phyloP scores from a whole-genome alignment of 2,797 vertebrate genomes.

The Apodemus agrarius region DNA sequence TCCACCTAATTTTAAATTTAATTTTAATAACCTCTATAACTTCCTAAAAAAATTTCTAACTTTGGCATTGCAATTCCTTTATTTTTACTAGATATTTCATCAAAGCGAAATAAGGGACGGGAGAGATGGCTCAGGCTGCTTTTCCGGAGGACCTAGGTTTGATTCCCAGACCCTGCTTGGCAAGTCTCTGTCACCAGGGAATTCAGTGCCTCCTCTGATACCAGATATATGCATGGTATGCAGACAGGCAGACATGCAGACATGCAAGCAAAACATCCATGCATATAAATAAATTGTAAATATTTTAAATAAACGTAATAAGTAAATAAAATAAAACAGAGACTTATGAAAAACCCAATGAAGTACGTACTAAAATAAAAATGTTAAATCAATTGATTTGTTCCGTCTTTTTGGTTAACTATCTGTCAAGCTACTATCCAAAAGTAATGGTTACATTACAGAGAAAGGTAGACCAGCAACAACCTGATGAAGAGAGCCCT shows the following conservation, averaged over 20 bases:
- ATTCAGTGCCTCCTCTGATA: background rate
- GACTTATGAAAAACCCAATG: background rate
- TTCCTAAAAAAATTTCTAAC: slow-evolving; percentile 33
- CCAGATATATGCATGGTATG: background rate
- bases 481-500: background rate
- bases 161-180: background rate
- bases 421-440: background rate
- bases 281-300: background rate
- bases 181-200: background rate
- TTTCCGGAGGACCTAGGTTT: background rate
- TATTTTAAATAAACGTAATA: background rate
- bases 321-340: background rate
- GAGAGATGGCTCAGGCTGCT: background rate
- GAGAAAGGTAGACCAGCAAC: background rate
- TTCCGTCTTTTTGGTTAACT: background rate
- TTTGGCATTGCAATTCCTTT: background rate
- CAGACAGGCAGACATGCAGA: background rate
- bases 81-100: slow-evolving; percentile 35
- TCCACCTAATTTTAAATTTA: slow-evolving; percentile 11
- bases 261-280: background rate
- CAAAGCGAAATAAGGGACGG: background rate
- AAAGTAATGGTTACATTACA: background rate
- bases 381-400: background rate
- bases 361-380: background rate
- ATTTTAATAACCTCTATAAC: slow-evolving; percentile 3